These are phyloP conservation scores for Eubasilissa splendida DNA, from an alignment of 2,888 invertebrate genomes.

Conservation along the genomic window DNA sequence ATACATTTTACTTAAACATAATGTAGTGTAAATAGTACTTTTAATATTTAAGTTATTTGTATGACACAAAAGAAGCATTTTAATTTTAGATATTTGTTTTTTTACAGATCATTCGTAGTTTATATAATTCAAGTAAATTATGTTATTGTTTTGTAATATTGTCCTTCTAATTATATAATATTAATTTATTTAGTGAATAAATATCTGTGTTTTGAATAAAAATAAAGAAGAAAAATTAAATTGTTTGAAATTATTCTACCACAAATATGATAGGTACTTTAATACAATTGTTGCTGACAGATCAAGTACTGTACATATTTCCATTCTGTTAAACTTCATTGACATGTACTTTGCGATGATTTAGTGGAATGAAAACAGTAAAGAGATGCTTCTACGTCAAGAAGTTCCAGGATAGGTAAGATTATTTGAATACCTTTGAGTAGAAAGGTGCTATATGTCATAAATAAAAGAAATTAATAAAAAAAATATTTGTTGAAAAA, in stretches of 20 bases:
- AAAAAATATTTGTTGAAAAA: no score
- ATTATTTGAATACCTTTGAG: no score
- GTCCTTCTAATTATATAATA: constrained; percentile 17
- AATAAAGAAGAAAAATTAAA: constrained; percentile 1
- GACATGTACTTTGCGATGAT: no score
- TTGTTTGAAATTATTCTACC: background rate
- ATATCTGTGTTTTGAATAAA: constrained; percentile 32
- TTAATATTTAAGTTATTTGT: background rate
- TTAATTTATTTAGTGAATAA: constrained; percentile 30
- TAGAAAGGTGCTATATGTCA: no score
- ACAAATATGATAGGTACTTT: no score
- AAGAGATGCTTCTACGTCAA: background rate
- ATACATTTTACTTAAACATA: constrained; percentile 26
- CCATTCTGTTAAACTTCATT: no score
- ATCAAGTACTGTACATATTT: no score
- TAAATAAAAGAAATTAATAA: no score
- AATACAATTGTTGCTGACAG: no score
- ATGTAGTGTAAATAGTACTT: constrained; percentile 24
- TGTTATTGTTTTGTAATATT: constrained; percentile 23
- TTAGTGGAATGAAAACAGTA: no score
- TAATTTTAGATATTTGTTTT: background rate
- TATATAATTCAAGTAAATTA: constrained; percentile 6
- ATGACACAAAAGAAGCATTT: constrained; percentile 6
- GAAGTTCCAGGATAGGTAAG: background rate
- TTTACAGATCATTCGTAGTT: constrained; percentile 5